Evolutionary conservation across 2,888 invertebrate species (phyloP).

Genomic region (Muscina levida): DNA sequence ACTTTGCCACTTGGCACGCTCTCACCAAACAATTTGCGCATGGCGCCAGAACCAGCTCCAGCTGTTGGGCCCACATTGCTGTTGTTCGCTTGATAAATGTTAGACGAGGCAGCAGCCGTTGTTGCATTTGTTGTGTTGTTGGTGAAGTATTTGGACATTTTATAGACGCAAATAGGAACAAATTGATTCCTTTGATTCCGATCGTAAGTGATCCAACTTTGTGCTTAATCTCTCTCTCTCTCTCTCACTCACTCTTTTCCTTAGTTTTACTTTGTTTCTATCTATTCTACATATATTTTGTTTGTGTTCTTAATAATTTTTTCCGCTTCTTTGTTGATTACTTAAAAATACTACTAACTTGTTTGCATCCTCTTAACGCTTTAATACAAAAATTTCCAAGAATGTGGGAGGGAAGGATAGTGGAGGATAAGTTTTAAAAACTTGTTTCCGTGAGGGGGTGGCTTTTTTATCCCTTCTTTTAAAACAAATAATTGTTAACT

Average conservation of each 20-base stretch:
- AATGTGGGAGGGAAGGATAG: conserved; percentile 9
- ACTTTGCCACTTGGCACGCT: conserved; percentile 55
- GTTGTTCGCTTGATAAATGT: conserved; percentile 65
- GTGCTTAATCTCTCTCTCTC: conserved; percentile 53
- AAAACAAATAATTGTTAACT: conserved; percentile 51
- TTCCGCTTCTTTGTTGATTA: conserved; percentile 27
- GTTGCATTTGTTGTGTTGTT: conserved; percentile 71
- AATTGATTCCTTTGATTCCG: conserved; percentile 28
- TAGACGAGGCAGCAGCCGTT: conserved; percentile 64
- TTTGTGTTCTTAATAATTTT: conserved; percentile 1
- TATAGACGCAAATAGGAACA: conserved; percentile 39
- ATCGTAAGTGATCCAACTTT: conserved; percentile 46
- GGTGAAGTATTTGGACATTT: conserved; percentile 76
- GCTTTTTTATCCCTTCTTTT: conserved; percentile 53
- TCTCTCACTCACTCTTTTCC: conserved; percentile 29
- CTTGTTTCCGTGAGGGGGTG: conserved; percentile 57
- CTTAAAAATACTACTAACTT: conserved; percentile 47
- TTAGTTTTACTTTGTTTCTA: conserved; percentile 13
- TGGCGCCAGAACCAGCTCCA: conserved; percentile 68
- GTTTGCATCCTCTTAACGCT: conserved; percentile 14
- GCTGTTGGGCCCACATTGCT: conserved; percentile 55
- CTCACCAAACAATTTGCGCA: conserved; percentile 73
- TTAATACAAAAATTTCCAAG: conserved; percentile 28
- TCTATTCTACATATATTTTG: conserved; percentile 31
- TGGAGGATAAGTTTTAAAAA: conserved; percentile 66